Percentiles rank a stretch among this genome's conserved stretches.
These are phyloP conservation scores for Actinemys pallida DNA, from an alignment of 2,113 vertebrate genomes.

Conservation along the genomic window DNA sequence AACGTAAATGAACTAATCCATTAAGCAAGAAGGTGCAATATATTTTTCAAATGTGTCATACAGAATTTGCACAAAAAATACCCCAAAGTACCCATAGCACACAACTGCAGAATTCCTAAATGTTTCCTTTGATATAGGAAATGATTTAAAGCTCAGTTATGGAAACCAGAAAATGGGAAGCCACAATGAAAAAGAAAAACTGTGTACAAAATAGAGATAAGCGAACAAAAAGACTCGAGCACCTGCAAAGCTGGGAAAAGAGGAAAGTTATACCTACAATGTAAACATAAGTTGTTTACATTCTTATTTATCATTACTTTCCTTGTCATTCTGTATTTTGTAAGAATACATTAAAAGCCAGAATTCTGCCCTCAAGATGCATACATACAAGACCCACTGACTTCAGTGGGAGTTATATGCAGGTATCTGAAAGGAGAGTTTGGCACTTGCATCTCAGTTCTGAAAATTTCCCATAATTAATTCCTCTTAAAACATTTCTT, in stretches of 20 bases:
- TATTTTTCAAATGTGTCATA: neutral
- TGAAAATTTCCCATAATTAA: neutral
- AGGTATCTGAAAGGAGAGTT: fast-evolving
- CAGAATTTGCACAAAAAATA: neutral
- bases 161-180: neutral
- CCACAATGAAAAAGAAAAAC: neutral
- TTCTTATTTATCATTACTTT: neutral
- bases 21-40: neutral
- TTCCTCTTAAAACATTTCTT: neutral
- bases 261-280: neutral
- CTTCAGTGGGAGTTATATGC: neutral
- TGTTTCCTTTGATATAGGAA: neutral
- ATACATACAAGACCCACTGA: neutral
- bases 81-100: neutral
- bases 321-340: neutral
- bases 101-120: neutral
- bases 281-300: neutral
- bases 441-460: neutral
- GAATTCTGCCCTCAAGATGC: neutral
- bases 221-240: neutral
- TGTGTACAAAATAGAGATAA: neutral
- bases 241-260: neutral
- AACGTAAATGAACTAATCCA: neutral
- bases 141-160: neutral
- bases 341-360: no score